A percentile compares a stretch with the other conserved stretches of the same genome.
These are phyloP conservation scores for Portevinia maculata DNA, from an alignment of 2,888 invertebrate genomes.

Conservation along the genomic window DNA sequence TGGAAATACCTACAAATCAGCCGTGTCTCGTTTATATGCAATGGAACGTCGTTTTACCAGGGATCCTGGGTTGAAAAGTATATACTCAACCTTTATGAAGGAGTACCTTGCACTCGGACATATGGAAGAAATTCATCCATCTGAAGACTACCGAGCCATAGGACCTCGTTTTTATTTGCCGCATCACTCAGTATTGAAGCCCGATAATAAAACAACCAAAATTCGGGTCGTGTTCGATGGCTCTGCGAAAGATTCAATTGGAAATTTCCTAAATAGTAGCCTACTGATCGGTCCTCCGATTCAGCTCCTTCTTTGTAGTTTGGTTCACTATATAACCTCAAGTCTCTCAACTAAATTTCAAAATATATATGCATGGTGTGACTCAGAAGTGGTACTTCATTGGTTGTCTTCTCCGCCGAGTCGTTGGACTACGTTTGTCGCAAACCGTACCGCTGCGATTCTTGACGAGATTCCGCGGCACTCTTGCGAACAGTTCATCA, in stretches of 20 bases:
- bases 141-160: background rate
- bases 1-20: slow-evolving; percentile 17
- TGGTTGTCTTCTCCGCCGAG: slow-evolving; percentile 75
- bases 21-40: background rate
- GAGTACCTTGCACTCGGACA: slow-evolving; percentile 23
- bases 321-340: background rate
- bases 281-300: slow-evolving; percentile 48
- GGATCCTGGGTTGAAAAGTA: background rate
- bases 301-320: slow-evolving; percentile 24
- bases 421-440: slow-evolving; percentile 58
- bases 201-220: slow-evolving; percentile 25
- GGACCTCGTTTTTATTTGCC: slow-evolving; percentile 7
- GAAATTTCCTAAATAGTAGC: slow-evolving; percentile 25
- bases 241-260: slow-evolving; percentile 40
- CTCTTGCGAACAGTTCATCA: slow-evolving; percentile 70
- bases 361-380: slow-evolving; percentile 67
- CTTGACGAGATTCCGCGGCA: slow-evolving; percentile 46
- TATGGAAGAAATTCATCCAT: slow-evolving; percentile 17
- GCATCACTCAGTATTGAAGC: slow-evolving; percentile 20
- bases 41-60: slow-evolving; percentile 19
- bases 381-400: slow-evolving; percentile 76
- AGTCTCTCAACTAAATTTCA: too few relatives aligned
- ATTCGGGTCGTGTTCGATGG: slow-evolving; percentile 45
- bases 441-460: slow-evolving; percentile 21
- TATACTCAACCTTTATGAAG: slow-evolving; percentile 27